phyloP scores from a whole-genome alignment of 1,140 invertebrate species.

The Drosophila chauvacae region DNA sequence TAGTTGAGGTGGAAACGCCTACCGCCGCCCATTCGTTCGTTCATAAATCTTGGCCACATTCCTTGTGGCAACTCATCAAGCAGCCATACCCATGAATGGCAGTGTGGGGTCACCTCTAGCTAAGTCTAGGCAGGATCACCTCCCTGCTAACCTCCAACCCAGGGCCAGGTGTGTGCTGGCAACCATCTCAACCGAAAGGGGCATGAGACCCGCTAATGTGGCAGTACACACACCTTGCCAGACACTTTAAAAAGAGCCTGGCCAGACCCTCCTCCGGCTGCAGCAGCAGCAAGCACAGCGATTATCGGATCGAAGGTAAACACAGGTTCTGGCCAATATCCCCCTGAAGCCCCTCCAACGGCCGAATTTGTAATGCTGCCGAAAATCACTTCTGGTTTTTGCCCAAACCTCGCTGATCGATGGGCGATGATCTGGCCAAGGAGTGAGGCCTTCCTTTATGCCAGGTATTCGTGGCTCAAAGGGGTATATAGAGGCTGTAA shows the following conservation, averaged over 20 bases:
- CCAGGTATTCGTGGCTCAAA: background rate
- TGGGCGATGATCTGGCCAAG: conserved; percentile 14
- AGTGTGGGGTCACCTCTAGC: background rate
- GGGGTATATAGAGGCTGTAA: conserved; percentile 2
- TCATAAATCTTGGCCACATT: conserved; percentile 40
- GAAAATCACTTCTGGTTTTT: conserved; percentile 79
- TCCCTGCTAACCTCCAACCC: background rate
- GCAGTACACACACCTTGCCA: conserved; percentile 60
- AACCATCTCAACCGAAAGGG: background rate
- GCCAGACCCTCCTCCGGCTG: conserved; percentile 11
- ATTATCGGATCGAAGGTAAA: conserved; percentile 67
- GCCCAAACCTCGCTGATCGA: conserved; percentile 35
- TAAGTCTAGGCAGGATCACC: background rate
- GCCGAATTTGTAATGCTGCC: conserved; percentile 46
- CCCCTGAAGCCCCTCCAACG: background rate
- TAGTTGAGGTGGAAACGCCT: conserved; percentile 29
- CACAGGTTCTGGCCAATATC: conserved; percentile 47
- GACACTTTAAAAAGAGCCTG: conserved; percentile 52
- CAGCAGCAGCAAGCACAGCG: conserved; percentile 14
- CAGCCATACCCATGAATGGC: background rate
- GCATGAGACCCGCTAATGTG: conserved; percentile 47
- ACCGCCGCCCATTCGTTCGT: conserved; percentile 14
- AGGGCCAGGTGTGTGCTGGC: background rate
- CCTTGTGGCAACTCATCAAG: conserved; percentile 15
- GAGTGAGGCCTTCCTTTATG: conserved; percentile 7